These are phyloP conservation scores for Boleophthalmus pectinirostris DNA, from an alignment of 2,113 vertebrate genomes.

Conservation along the genomic window DNA sequence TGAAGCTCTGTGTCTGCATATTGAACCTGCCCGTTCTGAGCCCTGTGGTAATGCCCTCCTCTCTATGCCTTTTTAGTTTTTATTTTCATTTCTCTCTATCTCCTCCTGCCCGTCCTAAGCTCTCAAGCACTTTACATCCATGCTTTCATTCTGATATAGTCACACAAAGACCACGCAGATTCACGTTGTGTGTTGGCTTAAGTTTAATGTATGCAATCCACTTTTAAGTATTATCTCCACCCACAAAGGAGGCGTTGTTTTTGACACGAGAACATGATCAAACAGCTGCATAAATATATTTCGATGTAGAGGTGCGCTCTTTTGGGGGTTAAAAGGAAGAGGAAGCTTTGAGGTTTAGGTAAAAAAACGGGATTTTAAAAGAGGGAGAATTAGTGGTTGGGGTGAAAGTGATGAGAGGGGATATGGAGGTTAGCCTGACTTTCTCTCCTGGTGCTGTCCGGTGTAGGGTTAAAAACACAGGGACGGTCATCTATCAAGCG, in stretches of 20 bases:
- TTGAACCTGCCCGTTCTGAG: constrained; percentile 37
- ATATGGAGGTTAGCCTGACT: constrained; percentile 36
- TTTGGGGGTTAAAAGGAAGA: constrained; percentile 51
- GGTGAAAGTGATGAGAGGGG: constrained; percentile 9
- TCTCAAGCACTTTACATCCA: constrained; percentile 80
- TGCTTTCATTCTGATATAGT: constrained; percentile 67
- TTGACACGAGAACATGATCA: constrained; percentile 67
- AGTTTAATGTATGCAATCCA: constrained; percentile 79
- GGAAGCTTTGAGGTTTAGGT: constrained; percentile 48
- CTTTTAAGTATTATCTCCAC: constrained; percentile 68
- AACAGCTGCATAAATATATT: constrained; percentile 64
- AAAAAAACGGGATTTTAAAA: constrained; percentile 9
- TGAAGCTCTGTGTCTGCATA: constrained; percentile 46
- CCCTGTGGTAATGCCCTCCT: constrained; percentile 32
- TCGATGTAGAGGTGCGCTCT: constrained; percentile 50
- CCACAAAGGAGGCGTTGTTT: constrained; percentile 57
- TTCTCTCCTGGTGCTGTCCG: constrained; percentile 34
- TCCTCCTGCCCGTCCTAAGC: constrained; percentile 60
- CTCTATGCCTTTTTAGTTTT: constrained; percentile 48
- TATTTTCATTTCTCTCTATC: constrained; percentile 44
- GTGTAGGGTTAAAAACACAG: constrained; percentile 34
- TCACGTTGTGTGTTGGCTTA: constrained; percentile 68
- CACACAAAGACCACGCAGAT: constrained; percentile 67
- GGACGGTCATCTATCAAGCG: constrained; percentile 73
- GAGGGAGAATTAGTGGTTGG: constrained; percentile 7